Conservation (phyloP, 2,888 invertebrate genomes). For the Amiota communis region DNA sequence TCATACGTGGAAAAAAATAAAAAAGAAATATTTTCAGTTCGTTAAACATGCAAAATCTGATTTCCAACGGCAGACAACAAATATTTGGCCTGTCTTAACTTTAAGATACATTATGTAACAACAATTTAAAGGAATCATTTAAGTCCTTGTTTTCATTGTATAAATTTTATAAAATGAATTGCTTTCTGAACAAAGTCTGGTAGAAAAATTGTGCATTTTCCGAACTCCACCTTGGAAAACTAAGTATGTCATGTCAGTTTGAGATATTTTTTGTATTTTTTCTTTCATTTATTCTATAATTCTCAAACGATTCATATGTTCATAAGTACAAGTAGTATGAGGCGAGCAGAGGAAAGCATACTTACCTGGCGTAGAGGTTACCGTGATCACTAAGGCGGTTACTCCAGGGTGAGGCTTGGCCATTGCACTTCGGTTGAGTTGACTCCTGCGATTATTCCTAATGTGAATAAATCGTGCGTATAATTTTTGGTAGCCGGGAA, state of each 20-base stretch:
- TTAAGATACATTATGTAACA: too few relatives aligned
- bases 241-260: too few relatives aligned
- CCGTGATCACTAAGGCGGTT: conserved; percentile 71
- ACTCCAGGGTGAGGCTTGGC: conserved; percentile 70
- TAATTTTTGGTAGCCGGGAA: conserved; percentile 80
- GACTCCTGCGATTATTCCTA: conserved; percentile 85
- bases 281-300: background rate
- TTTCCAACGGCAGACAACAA: background rate
- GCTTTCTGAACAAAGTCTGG: too few relatives aligned
- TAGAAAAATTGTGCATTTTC: too few relatives aligned
- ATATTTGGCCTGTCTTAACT: too few relatives aligned
- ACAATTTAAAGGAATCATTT: too few relatives aligned
- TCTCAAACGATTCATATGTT: too few relatives aligned
- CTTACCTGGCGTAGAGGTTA: conserved; percentile 71
- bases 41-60: conserved; percentile 19
- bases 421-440: conserved; percentile 82
- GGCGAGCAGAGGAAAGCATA: too few relatives aligned
- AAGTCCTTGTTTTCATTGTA: too few relatives aligned
- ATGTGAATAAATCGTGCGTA: conserved; percentile 83
- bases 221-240: too few relatives aligned
- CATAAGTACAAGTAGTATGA: background rate
- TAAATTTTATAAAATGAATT: too few relatives aligned
- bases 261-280: background rate
- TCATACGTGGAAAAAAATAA: conserved; percentile 1
- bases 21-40: conserved; percentile 12